These are phyloP conservation scores for Bombyx huttoni DNA, from an alignment of 2,888 invertebrate species.

Conservation along the genomic window DNA sequence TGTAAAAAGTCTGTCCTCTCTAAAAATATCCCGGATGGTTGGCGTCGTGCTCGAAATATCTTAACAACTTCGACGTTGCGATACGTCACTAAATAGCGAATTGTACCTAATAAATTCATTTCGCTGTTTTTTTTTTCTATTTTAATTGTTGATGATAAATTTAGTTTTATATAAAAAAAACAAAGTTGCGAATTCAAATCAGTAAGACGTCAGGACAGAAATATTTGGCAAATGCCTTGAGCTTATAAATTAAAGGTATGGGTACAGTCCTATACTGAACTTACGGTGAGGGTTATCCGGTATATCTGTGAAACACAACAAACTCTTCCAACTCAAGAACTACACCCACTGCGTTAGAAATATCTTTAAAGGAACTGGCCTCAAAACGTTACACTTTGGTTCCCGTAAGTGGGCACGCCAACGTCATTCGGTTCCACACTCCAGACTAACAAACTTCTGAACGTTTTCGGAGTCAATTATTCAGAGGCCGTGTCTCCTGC, in stretches of 20 bases:
- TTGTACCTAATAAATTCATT: constrained; percentile 15
- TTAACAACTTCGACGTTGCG: constrained; percentile 34
- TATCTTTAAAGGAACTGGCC: constrained; percentile 11
- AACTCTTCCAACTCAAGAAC: background rate
- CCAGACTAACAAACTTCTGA: constrained; percentile 61
- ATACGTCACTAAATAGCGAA: constrained; percentile 28
- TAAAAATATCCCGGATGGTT: constrained; percentile 58
- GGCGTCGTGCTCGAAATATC: constrained; percentile 58
- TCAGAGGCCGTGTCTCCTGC: constrained; percentile 61
- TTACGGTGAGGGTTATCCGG: background rate
- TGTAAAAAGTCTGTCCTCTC: constrained; percentile 63
- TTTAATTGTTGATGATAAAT: background rate
- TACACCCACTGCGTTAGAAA: background rate
- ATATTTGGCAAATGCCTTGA: too few species aligned
- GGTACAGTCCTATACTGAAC: background rate
- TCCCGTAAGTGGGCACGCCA: constrained; percentile 23
- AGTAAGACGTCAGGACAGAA: too few species aligned
- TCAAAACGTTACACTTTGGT: constrained; percentile 14
- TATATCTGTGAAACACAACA: background rate
- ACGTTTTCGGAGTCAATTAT: constrained; percentile 59
- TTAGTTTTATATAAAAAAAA: background rate
- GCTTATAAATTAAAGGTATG: too few species aligned
- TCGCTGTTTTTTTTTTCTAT: constrained; percentile 6
- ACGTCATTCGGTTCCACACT: constrained; percentile 44
- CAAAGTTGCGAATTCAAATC: too few species aligned